Evolutionary conservation across 2,888 invertebrate genomes (phyloP), one percentile per base, ranked within the genome.

Genomic region (Anticlea derivata): DNA sequence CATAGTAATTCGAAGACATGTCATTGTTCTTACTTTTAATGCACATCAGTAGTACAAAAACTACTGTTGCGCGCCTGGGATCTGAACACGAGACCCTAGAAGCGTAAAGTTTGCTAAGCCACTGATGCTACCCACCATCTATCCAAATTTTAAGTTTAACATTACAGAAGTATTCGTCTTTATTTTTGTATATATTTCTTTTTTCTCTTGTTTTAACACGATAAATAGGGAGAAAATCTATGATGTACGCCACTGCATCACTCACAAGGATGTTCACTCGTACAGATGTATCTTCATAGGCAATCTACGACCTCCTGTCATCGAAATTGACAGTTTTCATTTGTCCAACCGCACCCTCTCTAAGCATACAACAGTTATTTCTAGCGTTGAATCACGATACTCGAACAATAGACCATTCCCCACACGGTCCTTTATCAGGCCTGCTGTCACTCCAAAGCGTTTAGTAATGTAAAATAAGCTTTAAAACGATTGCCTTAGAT

Each of bases 401-500:
- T 38, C 24, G 58, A 65, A 71, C 71, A 71, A 71, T 68, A 59
- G 67, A 47, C 61, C 38, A 60, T 69, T 71, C 61, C 61, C 63
- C 58, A 58, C 63, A 68, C 63, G 62, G 50, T 55, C 43, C 53
- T 22, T 34, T 44, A 33, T 44, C 34, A 33, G 33, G 4, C 10
- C 17, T n/a, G 0, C 7, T 34, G 34, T 44, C 26, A 20, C 43
- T 44, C 7, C 3, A 2, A 5, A 30, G 24, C 24, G 7, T 1
- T 13, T 41, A 20, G n/a, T 31, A 12, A 11, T 41, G n/a, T 24
- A 31, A 31, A 31, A 24, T 24, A 6, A 26, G 13, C 11, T n/a
- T 6, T 33, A 27, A 5, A n/a, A 1, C 5, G 1, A 1, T 10
- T 1, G 7, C 0, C 5, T 38, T 13, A 38, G 24, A 13, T 38